Percentiles rank a stretch among this genome's conserved stretches.
Conservation (phyloP, 53 echinoderm and acorn worm genomes). For the Patiria pectinifera region DNA sequence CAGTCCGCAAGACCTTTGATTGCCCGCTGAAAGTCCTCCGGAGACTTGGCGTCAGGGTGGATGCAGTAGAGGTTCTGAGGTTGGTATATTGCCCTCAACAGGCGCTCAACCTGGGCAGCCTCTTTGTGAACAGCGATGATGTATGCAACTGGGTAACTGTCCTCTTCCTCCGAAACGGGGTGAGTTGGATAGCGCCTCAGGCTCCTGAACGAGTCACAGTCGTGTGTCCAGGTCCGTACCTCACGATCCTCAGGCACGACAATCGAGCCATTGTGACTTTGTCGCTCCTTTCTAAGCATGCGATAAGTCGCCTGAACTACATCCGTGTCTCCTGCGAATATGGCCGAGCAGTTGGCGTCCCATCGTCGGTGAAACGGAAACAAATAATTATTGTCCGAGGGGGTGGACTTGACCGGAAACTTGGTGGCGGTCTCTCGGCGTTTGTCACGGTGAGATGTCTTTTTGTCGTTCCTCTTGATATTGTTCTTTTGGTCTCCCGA, state of each 20-base stretch:
- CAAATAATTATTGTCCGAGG: not conserved
- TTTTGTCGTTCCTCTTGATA: not conserved
- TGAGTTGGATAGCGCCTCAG: constrained; percentile 53
- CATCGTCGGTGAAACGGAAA: constrained; percentile 75
- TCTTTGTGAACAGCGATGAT: constrained; percentile 70
- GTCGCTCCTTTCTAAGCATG: constrained; percentile 55
- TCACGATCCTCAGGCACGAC: constrained; percentile 70
- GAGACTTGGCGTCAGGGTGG: constrained; percentile 85
- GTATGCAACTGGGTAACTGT: constrained; percentile 74
- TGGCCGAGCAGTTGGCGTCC: constrained; percentile 79
- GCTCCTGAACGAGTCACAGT: constrained; percentile 62
- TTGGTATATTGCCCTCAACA: constrained; percentile 89
- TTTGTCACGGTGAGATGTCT: not conserved
- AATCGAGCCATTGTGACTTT: constrained; percentile 40
- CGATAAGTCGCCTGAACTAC: constrained; percentile 60
- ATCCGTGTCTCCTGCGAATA: constrained; percentile 57
- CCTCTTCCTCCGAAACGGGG: constrained; percentile 68
- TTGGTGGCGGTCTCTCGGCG: not conserved
- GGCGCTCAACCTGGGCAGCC: constrained; percentile 87
- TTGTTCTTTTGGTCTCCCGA: not conserved
- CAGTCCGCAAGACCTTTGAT: constrained; percentile 73
- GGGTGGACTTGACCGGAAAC: not conserved
- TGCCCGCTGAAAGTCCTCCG: constrained; percentile 70
- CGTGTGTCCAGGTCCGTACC: constrained; percentile 69
- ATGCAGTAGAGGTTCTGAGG: constrained; percentile 97